phyloP scores from a whole-genome alignment of 2,797 vertebrate genomes.

The Atherinosoma microstoma region DNA sequence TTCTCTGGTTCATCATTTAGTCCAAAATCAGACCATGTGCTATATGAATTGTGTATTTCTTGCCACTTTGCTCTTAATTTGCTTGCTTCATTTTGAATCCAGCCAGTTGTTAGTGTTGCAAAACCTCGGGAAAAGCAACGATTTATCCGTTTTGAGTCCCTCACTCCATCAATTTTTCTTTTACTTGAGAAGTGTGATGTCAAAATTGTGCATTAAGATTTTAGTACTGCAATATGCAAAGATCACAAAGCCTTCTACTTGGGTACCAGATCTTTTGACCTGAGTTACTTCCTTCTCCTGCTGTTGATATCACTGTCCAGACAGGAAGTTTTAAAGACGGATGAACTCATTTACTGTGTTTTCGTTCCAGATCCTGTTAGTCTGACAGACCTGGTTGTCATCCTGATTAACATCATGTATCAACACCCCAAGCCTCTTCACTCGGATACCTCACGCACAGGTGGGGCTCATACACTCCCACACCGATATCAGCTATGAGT shows the following conservation, averaged over 20 bases:
- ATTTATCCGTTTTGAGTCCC: background rate
- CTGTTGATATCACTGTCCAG: background rate
- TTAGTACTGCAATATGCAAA: no score
- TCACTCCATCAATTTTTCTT: background rate
- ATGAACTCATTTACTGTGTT: slow-evolving; percentile 9
- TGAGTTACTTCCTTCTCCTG: background rate
- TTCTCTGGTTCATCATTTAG: background rate
- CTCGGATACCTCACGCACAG: slow-evolving; percentile 76
- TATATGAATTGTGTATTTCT: background rate
- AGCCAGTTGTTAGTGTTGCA: background rate
- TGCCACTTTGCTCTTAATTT: background rate
- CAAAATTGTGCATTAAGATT: background rate
- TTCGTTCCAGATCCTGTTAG: slow-evolving; percentile 83
- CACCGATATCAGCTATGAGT: slow-evolving; percentile 3
- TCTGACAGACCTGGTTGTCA: slow-evolving; percentile 87
- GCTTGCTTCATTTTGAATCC: background rate
- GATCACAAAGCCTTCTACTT: background rate
- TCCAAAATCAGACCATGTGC: background rate
- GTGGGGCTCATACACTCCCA: slow-evolving; percentile 76
- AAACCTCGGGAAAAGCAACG: background rate
- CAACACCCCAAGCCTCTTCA: slow-evolving; percentile 82
- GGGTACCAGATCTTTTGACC: background rate
- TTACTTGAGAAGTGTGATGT: background rate
- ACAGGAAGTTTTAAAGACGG: background rate
- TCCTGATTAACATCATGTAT: slow-evolving; percentile 89